A percentile compares a stretch with the other conserved stretches of the same genome.
Conservation (phyloP, 1,140 invertebrate species). For the Heliconius hewitsoni region DNA sequence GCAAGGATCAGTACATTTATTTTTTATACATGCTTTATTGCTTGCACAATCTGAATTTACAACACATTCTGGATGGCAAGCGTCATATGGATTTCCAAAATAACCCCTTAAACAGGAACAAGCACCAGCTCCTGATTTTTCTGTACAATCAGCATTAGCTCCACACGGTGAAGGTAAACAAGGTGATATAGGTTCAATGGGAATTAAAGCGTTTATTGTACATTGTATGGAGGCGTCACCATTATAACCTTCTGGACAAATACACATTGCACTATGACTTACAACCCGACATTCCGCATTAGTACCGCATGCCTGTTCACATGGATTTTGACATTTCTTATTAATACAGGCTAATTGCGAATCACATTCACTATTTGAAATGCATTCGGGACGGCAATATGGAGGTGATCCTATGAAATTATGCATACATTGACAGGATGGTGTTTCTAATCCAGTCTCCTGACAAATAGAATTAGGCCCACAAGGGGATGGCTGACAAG, state of each 20-base stretch:
- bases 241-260: constrained; percentile 82
- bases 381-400: constrained; percentile 87
- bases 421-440: constrained; percentile 85
- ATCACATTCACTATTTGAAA: constrained; percentile 87
- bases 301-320: constrained; percentile 87
- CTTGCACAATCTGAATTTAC: constrained; percentile 83
- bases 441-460: constrained; percentile 78
- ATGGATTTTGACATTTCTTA: constrained; percentile 88
- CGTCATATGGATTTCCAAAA: constrained; percentile 81
- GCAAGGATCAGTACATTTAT: constrained; percentile 88
- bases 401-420: constrained; percentile 86
- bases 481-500: constrained; percentile 87
- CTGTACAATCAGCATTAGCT: constrained; percentile 82
- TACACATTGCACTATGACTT: constrained; percentile 85
- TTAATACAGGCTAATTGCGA: constrained; percentile 87
- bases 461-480: constrained; percentile 89
- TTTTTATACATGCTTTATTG: constrained; percentile 85
- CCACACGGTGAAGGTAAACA: constrained; percentile 84
- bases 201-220: constrained; percentile 51
- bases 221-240: constrained; percentile 84
- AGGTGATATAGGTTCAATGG: constrained; percentile 63
- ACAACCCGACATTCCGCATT: constrained; percentile 86
- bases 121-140: constrained; percentile 80
- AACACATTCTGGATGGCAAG: constrained; percentile 81
- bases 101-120: constrained; percentile 82